Base-by-base conservation (phyloP, 1,140 invertebrate genomes). In the Cyphomyrmex costatus region DNA sequence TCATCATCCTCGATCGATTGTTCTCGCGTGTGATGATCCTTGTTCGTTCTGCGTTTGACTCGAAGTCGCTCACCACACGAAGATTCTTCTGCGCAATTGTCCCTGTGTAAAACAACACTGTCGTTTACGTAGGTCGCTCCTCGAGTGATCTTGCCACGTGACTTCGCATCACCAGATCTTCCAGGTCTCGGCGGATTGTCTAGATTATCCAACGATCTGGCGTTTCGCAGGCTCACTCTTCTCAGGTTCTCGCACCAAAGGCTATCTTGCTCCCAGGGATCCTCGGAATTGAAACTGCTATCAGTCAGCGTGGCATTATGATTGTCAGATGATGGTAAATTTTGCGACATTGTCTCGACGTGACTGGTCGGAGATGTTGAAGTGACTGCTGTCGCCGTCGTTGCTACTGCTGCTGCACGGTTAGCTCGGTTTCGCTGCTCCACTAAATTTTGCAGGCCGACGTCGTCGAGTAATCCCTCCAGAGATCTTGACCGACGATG, bases 261-360 rank as follows among this genome's bases (percentile, higher is more conserved):
- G 7, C 96, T 94, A 93, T 98, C 97, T 94, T 98, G 97, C 92
- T 98, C 97, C 97, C 97, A 98, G 33, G 97, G 96, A 94, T 97
- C 96, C 86, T 97, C 97, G 36, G 96, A 96, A 74, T 93, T 93
- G 42, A 93, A 94, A 36, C 87, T 73, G 7, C 3, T 30, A 2
- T 70, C 53, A 6, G 49, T 73, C 24, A 63, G n/a, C n/a, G n/a
- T 16, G 10, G 8, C 0, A 14, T 12, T 16, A 33, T 36, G 66
- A 42, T 49, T 0, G 5, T 30, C 19, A 21, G 24, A n/a, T 0
- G 16, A 30, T 16, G 79, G 21, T 5, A 61, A 0, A 1, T 30
- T 70, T 53, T 36, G 73, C 12, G 51, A 6, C 0, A 27, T 27
- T 6, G 65, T 24, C 1, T 87, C 79, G 8, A 36, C 2, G 7